Percentiles rank a stretch among this genome's conserved stretches.
Evolutionary conservation across 1,140 invertebrate genomes (phyloP).

Genomic region (Pentalonia nigronervosa): DNA sequence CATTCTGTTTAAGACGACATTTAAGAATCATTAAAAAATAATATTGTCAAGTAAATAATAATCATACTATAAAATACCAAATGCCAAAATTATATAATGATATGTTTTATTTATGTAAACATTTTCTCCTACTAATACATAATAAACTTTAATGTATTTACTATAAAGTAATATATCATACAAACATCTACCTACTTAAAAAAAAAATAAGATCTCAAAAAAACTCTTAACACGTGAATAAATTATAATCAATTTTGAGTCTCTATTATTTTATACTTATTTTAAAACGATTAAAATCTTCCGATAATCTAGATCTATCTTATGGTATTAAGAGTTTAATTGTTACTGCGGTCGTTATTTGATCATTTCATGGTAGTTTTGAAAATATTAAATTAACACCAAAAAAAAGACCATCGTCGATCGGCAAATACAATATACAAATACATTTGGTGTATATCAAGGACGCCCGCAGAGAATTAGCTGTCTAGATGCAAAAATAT

Average conservation of each 20-base stretch:
- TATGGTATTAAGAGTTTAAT: not conserved
- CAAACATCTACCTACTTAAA: not conserved
- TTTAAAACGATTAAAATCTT: not conserved
- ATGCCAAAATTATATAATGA: conserved; percentile 26
- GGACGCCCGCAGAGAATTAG: no score
- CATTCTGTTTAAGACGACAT: not conserved
- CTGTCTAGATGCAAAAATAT: no score
- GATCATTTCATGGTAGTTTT: not conserved
- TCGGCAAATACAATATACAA: not conserved
- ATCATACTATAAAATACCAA: not conserved
- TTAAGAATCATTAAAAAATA: not conserved
- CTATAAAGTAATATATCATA: not conserved
- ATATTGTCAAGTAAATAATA: not conserved
- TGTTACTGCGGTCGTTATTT: not conserved
- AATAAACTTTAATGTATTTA: not conserved
- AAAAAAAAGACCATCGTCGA: not conserved
- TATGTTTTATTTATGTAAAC: conserved; percentile 24
- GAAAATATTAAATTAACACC: no score
- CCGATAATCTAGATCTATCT: no score
- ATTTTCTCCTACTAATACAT: not conserved
- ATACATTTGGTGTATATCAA: no score
- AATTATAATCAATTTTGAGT: not conserved
- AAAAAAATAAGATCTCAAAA: not conserved
- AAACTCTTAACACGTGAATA: not conserved
- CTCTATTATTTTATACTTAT: not conserved